These are phyloP conservation scores for Microctonus hyperodae DNA, from an alignment of 2,888 invertebrate genomes.

Conservation along the genomic window DNA sequence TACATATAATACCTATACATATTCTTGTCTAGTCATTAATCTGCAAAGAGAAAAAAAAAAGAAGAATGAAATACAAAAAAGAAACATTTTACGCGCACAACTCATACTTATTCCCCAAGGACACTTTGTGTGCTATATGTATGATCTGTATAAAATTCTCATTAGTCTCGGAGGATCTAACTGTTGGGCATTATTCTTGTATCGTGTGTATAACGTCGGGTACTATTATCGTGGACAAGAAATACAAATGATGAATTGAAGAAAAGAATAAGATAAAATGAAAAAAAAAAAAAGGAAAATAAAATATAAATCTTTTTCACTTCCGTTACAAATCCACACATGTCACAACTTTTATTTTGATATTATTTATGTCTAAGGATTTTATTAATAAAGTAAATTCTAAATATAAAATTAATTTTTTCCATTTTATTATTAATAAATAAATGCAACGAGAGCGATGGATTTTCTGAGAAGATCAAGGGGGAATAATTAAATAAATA, in stretches of 20 bases:
- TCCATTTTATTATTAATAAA: no score
- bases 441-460: background rate
- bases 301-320: background rate
- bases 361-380: background rate
- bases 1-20: background rate
- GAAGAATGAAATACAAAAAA: constrained; percentile 1
- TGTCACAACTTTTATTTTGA: background rate
- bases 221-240: constrained; percentile 13
- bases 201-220: constrained; percentile 23
- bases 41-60: background rate
- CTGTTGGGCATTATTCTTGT: constrained; percentile 11
- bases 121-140: background rate
- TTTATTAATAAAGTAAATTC: no score
- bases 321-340: background rate
- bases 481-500: no score
- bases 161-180: constrained; percentile 19
- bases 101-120: background rate
- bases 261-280: background rate
- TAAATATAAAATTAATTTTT: no score
- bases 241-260: constrained; percentile 2
- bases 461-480: no score
- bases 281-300: no score
- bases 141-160: constrained; percentile 23
- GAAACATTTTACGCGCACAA: background rate
- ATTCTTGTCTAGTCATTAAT: background rate